Base-by-base conservation (phyloP, 2,113 vertebrate species). In the Plotosus lineatus region DNA sequence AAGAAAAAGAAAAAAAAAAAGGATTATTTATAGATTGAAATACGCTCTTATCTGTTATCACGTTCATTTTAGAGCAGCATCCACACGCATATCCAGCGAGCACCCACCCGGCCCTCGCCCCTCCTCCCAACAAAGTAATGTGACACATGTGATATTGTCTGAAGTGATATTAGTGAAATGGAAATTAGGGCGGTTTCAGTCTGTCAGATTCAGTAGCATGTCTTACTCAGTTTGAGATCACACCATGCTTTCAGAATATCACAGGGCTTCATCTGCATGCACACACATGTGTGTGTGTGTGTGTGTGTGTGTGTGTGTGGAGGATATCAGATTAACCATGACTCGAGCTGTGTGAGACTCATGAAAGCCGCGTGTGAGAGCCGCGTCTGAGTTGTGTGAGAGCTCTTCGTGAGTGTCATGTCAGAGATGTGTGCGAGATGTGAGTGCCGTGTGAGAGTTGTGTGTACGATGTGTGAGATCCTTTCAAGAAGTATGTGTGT, bases 151-250 rank as follows among this genome's bases (percentile, higher is more conserved):
- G 83, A 85, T 79, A 85, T 82, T 78, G 50, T 56, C 28, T 46
- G 21, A 74, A 65, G 36, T 50, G 80, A 85, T 85, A 85, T 85
- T 73, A 75, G 83, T 61, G 63, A 40, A 79, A 82, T 82, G 83
- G 83, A 85, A 85, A 82, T 82, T 42, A 85, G 72, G 61, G 63
- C 55, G 73, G 74, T 79, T 85, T 85, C 75, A 58, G 69, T 82
- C 61, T 61, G 69, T 63, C 60, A 75, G 76, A 50, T 85, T 85
- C 71, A 56, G 76, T 81, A 81, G 60, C 15, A n/a, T 21, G 15
- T 79, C 73, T 82, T 79, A 85, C 42, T 85, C 83, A 85, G 53
- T 42, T 61, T 79, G 83, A 85, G 75, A 85, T 85, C 83, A 85
- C 83, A 84, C 83, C 83, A 48, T 15, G 56, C 76, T 85, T 82